phyloP scores from a whole-genome alignment of 2,888 invertebrate species.

The Sesamia inferens region DNA sequence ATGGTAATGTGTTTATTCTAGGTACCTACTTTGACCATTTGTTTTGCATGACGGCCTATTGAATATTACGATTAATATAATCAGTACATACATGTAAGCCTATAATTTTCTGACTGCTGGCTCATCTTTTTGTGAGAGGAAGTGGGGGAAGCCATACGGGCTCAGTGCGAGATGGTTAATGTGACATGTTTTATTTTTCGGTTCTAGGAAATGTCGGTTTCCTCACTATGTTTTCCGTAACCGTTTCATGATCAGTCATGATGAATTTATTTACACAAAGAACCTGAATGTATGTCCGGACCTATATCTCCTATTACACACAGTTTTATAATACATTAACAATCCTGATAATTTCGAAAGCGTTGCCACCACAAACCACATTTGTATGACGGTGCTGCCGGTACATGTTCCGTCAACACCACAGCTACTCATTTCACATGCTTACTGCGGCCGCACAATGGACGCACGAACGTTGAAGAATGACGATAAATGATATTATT shows the following conservation, averaged over 20 bases:
- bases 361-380: constrained; percentile 38
- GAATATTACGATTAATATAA: background rate
- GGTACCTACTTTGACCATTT: too few relatives aligned
- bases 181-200: background rate
- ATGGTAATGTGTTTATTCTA: too few relatives aligned
- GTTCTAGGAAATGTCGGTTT: background rate
- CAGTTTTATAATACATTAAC: too few relatives aligned
- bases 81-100: background rate
- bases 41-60: background rate
- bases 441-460: constrained; percentile 4
- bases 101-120: too few relatives aligned
- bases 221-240: background rate
- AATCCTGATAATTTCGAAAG: background rate
- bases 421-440: constrained; percentile 17
- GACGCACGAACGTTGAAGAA: constrained; percentile 3
- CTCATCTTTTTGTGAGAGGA: too few relatives aligned
- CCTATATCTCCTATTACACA: too few relatives aligned
- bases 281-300: background rate
- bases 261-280: background rate
- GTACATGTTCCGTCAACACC: constrained; percentile 14
- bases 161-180: background rate
- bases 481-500: constrained; percentile 22
- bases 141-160: background rate
- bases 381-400: constrained; percentile 45
- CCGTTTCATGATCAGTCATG: background rate